These are phyloP conservation scores for Pithys albifrons DNA, from an alignment of 2,113 vertebrate genomes.

Conservation along the genomic window DNA sequence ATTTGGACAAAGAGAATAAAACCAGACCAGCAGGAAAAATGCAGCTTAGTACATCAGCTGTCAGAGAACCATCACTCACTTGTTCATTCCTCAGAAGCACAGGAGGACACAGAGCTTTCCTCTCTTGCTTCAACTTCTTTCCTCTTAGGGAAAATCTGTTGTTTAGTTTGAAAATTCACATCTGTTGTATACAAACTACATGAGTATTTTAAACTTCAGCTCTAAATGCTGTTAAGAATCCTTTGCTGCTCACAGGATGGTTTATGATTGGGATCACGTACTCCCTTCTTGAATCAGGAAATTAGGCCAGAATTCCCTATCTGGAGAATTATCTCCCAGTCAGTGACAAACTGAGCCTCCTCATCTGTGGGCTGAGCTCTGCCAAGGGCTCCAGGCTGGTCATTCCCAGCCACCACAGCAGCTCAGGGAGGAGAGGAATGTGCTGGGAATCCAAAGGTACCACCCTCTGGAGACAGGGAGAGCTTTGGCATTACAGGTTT, in stretches of 20 bases:
- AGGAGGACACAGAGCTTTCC: background rate
- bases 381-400: background rate
- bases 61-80: background rate
- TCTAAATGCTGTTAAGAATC: conserved; percentile 20
- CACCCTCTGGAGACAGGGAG: background rate
- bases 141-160: background rate
- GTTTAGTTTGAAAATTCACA: conserved; percentile 59
- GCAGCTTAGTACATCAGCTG: background rate
- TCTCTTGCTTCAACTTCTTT: background rate
- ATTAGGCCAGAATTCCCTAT: conserved; percentile 19
- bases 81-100: background rate
- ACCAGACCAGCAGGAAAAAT: background rate
- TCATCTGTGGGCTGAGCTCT: background rate
- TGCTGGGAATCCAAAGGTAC: background rate
- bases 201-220: conserved; percentile 28
- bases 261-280: conserved; percentile 58
- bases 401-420: background rate
- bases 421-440: background rate
- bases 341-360: background rate
- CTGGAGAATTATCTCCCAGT: background rate
- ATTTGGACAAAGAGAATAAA: background rate
- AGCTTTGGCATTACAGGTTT: background rate
- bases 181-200: conserved; percentile 51
- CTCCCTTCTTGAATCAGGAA: background rate
- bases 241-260: conserved; percentile 9